Evolutionary conservation across 2,113 vertebrate species (phyloP), one percentile per base, ranked within the genome.

Genomic region (Apus apus): DNA sequence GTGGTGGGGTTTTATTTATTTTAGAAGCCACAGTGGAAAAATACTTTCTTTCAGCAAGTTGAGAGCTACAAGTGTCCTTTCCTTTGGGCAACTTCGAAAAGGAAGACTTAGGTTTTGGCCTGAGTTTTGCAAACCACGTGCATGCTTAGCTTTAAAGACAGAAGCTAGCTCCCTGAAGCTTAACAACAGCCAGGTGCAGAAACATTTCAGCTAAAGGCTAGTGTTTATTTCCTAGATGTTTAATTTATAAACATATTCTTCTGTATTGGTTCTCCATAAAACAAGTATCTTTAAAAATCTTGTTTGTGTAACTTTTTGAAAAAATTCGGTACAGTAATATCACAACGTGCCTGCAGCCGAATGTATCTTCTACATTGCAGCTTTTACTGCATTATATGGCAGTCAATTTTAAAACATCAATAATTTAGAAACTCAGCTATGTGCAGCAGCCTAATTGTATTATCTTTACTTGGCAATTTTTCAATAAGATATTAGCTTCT

Each of bases 391-490:
- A 91, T 85, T 82, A 38, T 43, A 87, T 61, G 68, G 56, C 68
- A 89, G 90, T 16, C 45, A 65, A 46, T 54, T 91, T 87, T 53
- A 87, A 93, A 87, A 48, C 70, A 94, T 95, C 70, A 95, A 91
- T 93, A 95, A 94, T 94, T 94, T 85, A 92, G 70, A 76, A 91
- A 85, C 36, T 68, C 78, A 51, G 84, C 57, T 58, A 34, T 23
- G 45, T 66, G 74, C 71, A 89, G 16, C 57, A 12, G 3, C n/a
- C n/a, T 94, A 94, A 94, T 90, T 91, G 36, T 58, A 94, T 93
- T 89, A 85, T 68, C 58, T 89, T 89, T 79, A 53, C 65, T 81
- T 46, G 29, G 43, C 73, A 58, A 8, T 46, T 72, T 92, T 95
- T 87, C 74, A 72, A 40, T 61, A 72, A 46, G 73, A 36, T 72